These are phyloP conservation scores for Melanostoma mellinum DNA, from an alignment of 2,888 invertebrate species.

Conservation along the genomic window DNA sequence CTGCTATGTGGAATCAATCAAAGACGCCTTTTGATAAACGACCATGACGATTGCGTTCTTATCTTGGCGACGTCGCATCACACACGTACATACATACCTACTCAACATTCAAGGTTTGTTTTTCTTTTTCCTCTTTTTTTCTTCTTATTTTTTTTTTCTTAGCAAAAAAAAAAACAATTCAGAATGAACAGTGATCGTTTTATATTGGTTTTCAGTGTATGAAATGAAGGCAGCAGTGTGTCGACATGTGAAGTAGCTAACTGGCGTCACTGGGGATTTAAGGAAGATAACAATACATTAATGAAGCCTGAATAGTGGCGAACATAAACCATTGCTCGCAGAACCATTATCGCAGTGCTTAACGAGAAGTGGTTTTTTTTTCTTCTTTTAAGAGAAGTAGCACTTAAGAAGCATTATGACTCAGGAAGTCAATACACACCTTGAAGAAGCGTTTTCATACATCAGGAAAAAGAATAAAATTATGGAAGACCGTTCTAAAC, in stretches of 20 bases:
- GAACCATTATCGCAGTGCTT: constrained; percentile 35
- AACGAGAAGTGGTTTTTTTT: constrained; percentile 21
- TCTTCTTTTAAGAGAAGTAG: too few relatives aligned
- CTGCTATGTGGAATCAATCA: constrained; percentile 46
- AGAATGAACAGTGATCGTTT: neutral
- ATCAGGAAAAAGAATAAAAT: too few relatives aligned
- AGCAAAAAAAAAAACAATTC: too few relatives aligned
- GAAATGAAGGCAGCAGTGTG: constrained; percentile 9
- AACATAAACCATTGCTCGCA: constrained; percentile 45
- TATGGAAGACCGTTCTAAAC: too few relatives aligned
- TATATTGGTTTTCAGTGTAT: constrained; percentile 8
- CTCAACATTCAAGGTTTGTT: constrained; percentile 7
- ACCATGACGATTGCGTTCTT: constrained; percentile 49
- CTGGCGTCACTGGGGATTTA: constrained; percentile 54
- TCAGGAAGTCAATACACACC: too few relatives aligned
- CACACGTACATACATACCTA: neutral
- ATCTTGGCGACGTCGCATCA: constrained; percentile 35
- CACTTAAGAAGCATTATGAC: too few relatives aligned
- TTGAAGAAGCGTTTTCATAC: too few relatives aligned
- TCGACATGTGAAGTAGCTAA: constrained; percentile 45
- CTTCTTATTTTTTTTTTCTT: too few relatives aligned
- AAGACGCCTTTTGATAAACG: constrained; percentile 47
- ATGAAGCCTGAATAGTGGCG: constrained; percentile 30
- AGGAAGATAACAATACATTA: constrained; percentile 63
- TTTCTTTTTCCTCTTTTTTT: too few relatives aligned